Evolutionary conservation across 1,140 invertebrate species (phyloP), one percentile per base, ranked within the genome.

Genomic region (Pseudomyrmex flavicornis): DNA sequence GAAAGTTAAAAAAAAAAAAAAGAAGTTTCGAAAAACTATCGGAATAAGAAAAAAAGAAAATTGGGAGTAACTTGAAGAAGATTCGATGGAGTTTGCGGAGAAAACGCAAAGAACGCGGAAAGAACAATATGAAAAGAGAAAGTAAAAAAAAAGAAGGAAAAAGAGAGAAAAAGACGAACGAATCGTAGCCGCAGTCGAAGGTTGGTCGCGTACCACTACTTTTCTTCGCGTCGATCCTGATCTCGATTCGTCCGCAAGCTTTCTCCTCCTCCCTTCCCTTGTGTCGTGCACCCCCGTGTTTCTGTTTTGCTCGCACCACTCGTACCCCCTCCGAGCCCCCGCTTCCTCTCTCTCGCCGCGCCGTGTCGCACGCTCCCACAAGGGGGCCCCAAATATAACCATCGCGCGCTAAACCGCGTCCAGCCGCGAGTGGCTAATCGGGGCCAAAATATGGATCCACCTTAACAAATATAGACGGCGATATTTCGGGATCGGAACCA

Each of bases 391-490:
- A 93, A 94, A 94, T 94, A 94, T 93, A 94, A 93, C 91, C 91
- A 83, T 86, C 52, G 62, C 77, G 76, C 84, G 83, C 85, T 85
- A 86, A 88, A 77, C 86, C 85, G 82, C 84, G 75, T 69, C 83
- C 87, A 88, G 83, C 85, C 52, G 66, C 63, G 74, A 66, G 74
- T 80, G 59, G 72, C 77, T 76, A 77, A 84, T 73, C 89, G 74
- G 76, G 79, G 87, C 87, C 89, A 91, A 92, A 93, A 93, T 93
- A 93, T 94, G 91, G 93, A 92, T 93, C 84, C 86, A 90, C 90
- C 90, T 91, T 92, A 90, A 91, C 92, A 90, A 93, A 94, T 94
- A 93, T 94, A 94, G 93, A 92, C 79, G 83, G 82, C 35, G 92
- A 82, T 94, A 94, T 94, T 94, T 94, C 88, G 90, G 91, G 92